Base-by-base conservation (phyloP, 2,888 invertebrate species). In the Perdita meconis region DNA sequence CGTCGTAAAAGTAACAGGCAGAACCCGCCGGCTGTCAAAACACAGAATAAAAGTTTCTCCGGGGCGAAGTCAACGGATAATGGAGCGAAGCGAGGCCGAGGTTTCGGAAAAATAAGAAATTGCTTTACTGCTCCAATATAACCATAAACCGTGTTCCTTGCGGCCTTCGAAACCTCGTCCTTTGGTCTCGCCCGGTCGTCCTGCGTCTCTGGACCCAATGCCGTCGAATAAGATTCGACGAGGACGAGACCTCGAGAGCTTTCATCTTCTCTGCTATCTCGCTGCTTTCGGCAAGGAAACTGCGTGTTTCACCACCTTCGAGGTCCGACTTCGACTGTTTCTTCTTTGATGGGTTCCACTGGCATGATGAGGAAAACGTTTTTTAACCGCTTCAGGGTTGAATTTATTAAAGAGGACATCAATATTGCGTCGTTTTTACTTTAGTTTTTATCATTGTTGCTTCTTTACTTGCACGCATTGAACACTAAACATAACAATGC, bases 1-100 rank as follows among this genome's bases (percentile, higher is more conserved):
- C 22, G 44, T 12, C 86, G 83, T 90, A 89, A 89, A 90, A 88
- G 83, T 90, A 89, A 90, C 84, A 89, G 83, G 86, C 89, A 89
- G 85, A 91, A 90, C 90, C 90, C 91, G 87, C 89, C 76, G 89
- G 84, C 87, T 91, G 91, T 91, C 91, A 91, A 91, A 91, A 91
- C 90, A 91, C 44, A 34, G 60, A 69, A 85, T 84, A 86, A 88
- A 88, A 83, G 73, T 80, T 81, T 76, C 61, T 47, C 56, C 60
- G 44, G 60, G 63, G 61, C 68, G 44, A 57, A 82, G 74, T 78
- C 71, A 67, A 57, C 56, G 82, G 66, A 86, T 80, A 86, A 86
- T 85, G 73, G 34, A 67, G 60, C 50, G 38, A 38, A 53, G 51
- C 67, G 61, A 84, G 64, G 78, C 65, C 71, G 61, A 50, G 38